phyloP scores from a whole-genome alignment of 2,888 invertebrate genomes.

The Lampropteryx suffumata region DNA sequence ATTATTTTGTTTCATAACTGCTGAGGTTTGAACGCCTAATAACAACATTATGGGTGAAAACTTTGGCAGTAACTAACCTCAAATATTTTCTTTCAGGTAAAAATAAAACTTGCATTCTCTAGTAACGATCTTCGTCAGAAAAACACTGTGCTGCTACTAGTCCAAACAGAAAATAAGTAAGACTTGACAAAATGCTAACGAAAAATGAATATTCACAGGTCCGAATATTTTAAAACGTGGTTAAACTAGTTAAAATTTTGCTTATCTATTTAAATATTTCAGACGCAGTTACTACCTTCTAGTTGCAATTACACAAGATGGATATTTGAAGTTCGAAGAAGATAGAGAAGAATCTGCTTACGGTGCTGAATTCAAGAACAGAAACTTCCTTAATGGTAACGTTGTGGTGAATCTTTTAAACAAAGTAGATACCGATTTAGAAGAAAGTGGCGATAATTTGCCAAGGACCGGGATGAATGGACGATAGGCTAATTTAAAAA shows the following conservation, averaged over 20 bases:
- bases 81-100: constrained; percentile 79
- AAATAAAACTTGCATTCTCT: constrained; percentile 93
- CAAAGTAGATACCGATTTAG: no score
- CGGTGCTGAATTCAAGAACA: constrained; percentile 89
- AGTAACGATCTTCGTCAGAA: constrained; percentile 90
- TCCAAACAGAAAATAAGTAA: constrained; percentile 93
- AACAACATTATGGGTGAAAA: no score
- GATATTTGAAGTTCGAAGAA: constrained; percentile 92
- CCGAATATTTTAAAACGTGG: no score
- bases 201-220: neutral
- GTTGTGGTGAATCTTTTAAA: no score
- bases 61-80: no score
- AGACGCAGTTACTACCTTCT: constrained; percentile 92
- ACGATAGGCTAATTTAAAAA: no score
- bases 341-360: constrained; percentile 89
- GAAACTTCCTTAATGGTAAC: constrained; percentile 92
- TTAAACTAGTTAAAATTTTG: no score
- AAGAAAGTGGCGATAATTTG: no score
- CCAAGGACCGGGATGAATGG: no score
- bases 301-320: constrained; percentile 91
- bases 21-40: no score
- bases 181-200: constrained; percentile 26
- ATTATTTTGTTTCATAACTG: no score
- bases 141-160: constrained; percentile 89
- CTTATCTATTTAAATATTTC: constrained; percentile 32